Evolutionary conservation across 2,888 invertebrate species (phyloP).

Genomic region (Keiferia lycopersicella): DNA sequence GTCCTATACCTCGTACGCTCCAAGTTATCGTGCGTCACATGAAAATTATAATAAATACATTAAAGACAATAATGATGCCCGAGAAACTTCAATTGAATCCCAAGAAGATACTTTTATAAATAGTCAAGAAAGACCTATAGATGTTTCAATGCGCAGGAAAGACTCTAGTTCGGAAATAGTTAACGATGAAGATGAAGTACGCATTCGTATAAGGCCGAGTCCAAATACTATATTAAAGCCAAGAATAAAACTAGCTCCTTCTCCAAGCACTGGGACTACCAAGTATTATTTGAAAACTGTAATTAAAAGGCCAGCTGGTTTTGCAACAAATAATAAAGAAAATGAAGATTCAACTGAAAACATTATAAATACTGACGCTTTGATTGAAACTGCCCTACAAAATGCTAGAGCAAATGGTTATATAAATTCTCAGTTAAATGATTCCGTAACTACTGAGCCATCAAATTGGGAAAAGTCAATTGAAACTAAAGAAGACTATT

Average conservation of each 20-base stretch:
- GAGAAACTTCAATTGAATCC: constrained; percentile 41
- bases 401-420: constrained; percentile 39
- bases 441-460: constrained; percentile 38
- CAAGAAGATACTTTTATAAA: constrained; percentile 39
- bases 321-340: constrained; percentile 43
- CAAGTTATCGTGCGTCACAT: constrained; percentile 36
- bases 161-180: constrained; percentile 45
- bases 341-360: constrained; percentile 53
- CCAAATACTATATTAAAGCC: constrained; percentile 35
- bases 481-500: constrained; percentile 40
- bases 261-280: constrained; percentile 42
- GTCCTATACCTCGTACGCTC: constrained; percentile 36
- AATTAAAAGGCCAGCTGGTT: constrained; percentile 59
- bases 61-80: constrained; percentile 48
- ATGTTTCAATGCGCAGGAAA: constrained; percentile 49
- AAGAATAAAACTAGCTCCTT: constrained; percentile 41
- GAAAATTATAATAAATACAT: constrained; percentile 44
- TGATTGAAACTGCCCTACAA: constrained; percentile 50
- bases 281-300: constrained; percentile 66
- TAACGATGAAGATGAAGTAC: constrained; percentile 52
- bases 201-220: constrained; percentile 47
- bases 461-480: constrained; percentile 39
- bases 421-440: constrained; percentile 35
- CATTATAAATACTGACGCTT: constrained; percentile 48
- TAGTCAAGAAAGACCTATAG: constrained; percentile 39